Evolutionary conservation across 2,797 vertebrate genomes (phyloP).

Genomic region (Antrozous pallidus): DNA sequence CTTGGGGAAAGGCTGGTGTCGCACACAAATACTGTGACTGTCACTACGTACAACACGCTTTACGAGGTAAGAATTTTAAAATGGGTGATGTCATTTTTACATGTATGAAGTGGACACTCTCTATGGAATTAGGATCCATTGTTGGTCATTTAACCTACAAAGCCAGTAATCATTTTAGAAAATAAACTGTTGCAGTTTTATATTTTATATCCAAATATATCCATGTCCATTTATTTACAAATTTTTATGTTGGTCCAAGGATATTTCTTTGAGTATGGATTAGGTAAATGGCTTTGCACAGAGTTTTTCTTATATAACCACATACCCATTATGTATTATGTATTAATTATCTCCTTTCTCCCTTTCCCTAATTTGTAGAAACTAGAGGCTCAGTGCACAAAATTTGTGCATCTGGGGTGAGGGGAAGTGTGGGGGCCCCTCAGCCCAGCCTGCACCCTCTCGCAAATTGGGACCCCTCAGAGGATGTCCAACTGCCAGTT

Average conservation of each 20-base stretch:
- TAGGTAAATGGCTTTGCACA: background rate
- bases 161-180: background rate
- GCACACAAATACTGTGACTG: slow-evolving; percentile 92
- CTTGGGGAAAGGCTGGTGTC: slow-evolving; percentile 94
- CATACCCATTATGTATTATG: background rate
- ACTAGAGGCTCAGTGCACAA: no score
- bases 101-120: background rate
- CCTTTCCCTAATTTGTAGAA: background rate
- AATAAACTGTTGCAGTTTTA: background rate
- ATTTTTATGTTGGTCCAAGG: background rate
- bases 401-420: no score
- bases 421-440: no score
- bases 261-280: background rate
- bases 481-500: no score
- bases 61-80: slow-evolving; percentile 89
- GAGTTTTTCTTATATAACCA: background rate
- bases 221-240: background rate
- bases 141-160: background rate
- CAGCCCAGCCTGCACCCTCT: no score
- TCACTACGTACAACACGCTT: slow-evolving; percentile 96
- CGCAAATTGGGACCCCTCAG: no score
- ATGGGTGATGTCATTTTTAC: background rate
- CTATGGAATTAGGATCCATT: background rate
- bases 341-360: background rate
- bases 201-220: background rate